Evolutionary conservation across 2,888 invertebrate genomes (phyloP), one percentile per base, ranked within the genome.

Genomic region (Pelosia muscerda): DNA sequence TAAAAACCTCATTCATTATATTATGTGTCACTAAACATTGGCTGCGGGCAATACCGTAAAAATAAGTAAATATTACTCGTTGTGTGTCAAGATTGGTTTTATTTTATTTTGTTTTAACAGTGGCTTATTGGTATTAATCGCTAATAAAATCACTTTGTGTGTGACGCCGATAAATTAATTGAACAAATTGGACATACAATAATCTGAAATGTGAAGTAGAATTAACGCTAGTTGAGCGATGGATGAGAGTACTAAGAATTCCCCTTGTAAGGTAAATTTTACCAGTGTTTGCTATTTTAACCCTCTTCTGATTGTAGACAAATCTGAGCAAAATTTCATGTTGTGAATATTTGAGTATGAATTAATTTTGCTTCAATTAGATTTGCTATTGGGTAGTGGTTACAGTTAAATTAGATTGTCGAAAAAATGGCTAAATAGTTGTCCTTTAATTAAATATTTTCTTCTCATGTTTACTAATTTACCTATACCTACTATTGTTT

Each of bases 241-340:
- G 95, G 94, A 95, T 92, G 92, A 91, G 84, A 92, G 88, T 88
- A 88, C 84, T 89, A 92, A 90, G 88, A 92, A 87, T 87, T 93
- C 93, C 88, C 93, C 93, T 90, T 94, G 93, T 92, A 90, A 95
- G 95, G 95, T 95, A 95, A 95, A 88, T 86, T 85, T 86, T 87
- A 84, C 86, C 85, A 79, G 84, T 87, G 74, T 87, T 85, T 85
- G 81, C 84, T 88, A 83, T 81, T 78, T 23, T 79, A 71, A 67
- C 75, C 75, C 72, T 85, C 84, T 82, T 83, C 73, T 80, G 76
- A 77, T 66, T 77, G 82, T 86, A 86, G 83, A 78, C 77, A 78
- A 72, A 70, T 79, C 66, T 76, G 74, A 75, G 73, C 75, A 77
- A 59, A 75, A 63, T 81, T 81, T 75, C 70, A 76, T 77, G 65